Base-by-base conservation (phyloP, 2,888 invertebrate genomes). In the Drosophila diplacantha region DNA sequence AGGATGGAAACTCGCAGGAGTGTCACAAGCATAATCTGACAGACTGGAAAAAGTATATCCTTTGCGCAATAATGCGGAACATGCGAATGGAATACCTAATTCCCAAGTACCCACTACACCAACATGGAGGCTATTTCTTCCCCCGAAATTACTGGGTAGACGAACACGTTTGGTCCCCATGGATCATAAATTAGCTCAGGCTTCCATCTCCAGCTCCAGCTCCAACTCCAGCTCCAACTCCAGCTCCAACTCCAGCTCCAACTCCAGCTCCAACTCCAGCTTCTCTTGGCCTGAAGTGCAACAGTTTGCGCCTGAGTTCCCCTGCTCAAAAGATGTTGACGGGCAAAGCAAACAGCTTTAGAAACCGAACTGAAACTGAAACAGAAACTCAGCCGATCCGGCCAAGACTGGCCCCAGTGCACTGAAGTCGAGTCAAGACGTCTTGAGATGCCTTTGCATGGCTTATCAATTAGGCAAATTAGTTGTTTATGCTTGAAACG, bases 401-500 rank as follows among this genome's bases (percentile, higher is more conserved):
- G 34, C 35, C 34, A 46, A 34, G 31, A 39, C 24, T n/a, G 14
- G 35, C 29, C 18, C 22, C 24, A 62, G 39, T 35, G 20, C 41
- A 46, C 55, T 47, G 26, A 31, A 64, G 55, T 35, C 55, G n/a
- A 49, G 37, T 56, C 66, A 50, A 55, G 49, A 56, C 37, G 56
- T 49, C 66, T 66, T 43, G 73, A 81, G 75, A 64, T 64, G 62
- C 58, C 57, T 26, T 55, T 44, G 83, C 83, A 77, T 59, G 78
- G 68, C 57, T 74, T 74, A 77, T 83, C 78, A 79, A 79, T 79
- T 79, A 79, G 83, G 69, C 66, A 83, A 83, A 79, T 78, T 78
- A 83, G 75, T 80, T 81, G 66, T 51, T 53, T 69, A 32, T 46
- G 52, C 67, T 53, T 64, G 57, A 56, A 64, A 64, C 46, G 50